phyloP scores from a whole-genome alignment of 2,888 invertebrate species.

The Drosophila paranaensis region DNA sequence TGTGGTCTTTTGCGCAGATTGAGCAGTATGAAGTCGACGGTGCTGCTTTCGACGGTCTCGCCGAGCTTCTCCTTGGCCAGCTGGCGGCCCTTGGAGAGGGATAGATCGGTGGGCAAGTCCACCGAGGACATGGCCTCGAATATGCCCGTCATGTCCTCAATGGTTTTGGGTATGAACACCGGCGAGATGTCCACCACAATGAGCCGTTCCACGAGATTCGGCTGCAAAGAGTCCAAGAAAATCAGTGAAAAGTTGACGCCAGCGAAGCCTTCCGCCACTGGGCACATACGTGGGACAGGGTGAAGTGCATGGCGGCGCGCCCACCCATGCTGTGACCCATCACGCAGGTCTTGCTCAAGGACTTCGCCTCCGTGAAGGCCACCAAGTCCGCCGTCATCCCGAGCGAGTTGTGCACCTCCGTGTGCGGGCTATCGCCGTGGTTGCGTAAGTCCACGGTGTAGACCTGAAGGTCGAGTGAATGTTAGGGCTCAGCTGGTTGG shows the following conservation, averaged over 20 bases:
- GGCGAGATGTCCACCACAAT: conserved; percentile 91
- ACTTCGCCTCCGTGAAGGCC: conserved; percentile 86
- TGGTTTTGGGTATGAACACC: conserved; percentile 86
- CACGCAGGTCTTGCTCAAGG: conserved; percentile 86
- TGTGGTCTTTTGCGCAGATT: conserved; percentile 89
- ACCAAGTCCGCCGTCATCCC: conserved; percentile 91
- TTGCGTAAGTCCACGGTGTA: conserved; percentile 93
- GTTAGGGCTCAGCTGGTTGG: neutral
- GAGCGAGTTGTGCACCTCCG: conserved; percentile 89
- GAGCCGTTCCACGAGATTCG: conserved; percentile 88
- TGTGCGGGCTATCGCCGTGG: conserved; percentile 97
- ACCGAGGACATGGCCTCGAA: conserved; percentile 89
- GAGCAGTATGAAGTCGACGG: conserved; percentile 92
- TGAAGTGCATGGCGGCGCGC: conserved; percentile 93
- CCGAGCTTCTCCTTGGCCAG: conserved; percentile 88
- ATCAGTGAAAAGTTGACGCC: neutral
- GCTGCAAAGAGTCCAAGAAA: conserved; percentile 83
- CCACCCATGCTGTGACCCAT: conserved; percentile 99
- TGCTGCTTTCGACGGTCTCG: conserved; percentile 84
- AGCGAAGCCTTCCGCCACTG: neutral
- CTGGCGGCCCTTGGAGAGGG: conserved; percentile 90
- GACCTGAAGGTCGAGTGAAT: conserved; percentile 56
- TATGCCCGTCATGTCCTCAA: conserved; percentile 87
- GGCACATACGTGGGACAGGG: conserved; percentile 88
- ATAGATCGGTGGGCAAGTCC: conserved; percentile 87